A percentile compares a stretch with the other conserved stretches of the same genome.
Conservation (phyloP, 2,113 vertebrate genomes). For the Dryoscopus gambensis region DNA sequence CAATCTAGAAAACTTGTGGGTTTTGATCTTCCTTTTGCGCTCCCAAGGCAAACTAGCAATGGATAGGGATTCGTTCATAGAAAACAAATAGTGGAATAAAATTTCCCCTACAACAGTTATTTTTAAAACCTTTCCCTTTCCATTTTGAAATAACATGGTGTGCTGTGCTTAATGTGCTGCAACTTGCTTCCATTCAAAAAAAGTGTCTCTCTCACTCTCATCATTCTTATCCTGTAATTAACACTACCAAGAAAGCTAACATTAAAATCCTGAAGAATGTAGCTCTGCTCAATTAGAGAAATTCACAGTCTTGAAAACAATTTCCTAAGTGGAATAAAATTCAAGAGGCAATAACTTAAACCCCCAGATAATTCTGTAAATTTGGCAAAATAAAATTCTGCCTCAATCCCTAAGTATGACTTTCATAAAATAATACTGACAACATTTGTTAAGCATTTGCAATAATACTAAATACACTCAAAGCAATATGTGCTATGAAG, state of each 20-base stretch:
- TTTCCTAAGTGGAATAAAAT: slow-evolving; percentile 7
- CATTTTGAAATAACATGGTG: background rate
- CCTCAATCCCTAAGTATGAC: background rate
- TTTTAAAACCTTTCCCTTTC: slow-evolving; percentile 28
- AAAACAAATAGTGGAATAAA: slow-evolving; percentile 54
- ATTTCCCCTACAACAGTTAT: slow-evolving; percentile 4
- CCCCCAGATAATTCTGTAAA: background rate
- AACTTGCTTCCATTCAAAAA: slow-evolving; percentile 27
- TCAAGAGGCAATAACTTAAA: background rate
- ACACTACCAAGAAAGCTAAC: slow-evolving; percentile 47
- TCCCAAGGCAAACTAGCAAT: slow-evolving; percentile 27
- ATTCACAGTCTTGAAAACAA: slow-evolving; percentile 58
- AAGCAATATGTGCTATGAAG: background rate
- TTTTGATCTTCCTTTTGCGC: slow-evolving; percentile 40
- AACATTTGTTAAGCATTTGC: background rate
- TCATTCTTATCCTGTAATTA: slow-evolving; percentile 49
- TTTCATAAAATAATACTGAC: background rate
- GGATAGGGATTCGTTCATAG: background rate
- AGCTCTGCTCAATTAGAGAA: slow-evolving; percentile 53
- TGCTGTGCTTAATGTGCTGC: background rate
- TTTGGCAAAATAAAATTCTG: background rate
- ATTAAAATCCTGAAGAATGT: slow-evolving; percentile 56
- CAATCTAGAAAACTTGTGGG: background rate
- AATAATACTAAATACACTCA: background rate
- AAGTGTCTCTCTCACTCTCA: slow-evolving; percentile 11